Evolutionary conservation across 2,888 invertebrate genomes (phyloP).

Genomic region (Diplolepis rosae): DNA sequence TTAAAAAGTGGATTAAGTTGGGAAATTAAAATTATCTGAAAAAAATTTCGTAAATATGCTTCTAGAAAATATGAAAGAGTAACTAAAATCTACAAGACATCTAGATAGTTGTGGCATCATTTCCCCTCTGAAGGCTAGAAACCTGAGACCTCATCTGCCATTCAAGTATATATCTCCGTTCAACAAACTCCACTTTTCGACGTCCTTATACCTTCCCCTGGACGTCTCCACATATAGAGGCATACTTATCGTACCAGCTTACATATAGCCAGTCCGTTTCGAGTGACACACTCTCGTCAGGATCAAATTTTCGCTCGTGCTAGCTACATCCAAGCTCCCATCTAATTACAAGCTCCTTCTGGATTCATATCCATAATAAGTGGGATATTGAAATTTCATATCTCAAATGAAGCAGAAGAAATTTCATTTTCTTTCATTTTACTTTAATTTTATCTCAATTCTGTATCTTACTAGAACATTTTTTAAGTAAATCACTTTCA

Average conservation of each 20-base stretch:
- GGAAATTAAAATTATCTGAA: no score
- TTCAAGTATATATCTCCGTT: slow-evolving; percentile 47
- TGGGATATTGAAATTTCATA: neutral
- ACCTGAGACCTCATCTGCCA: slow-evolving; percentile 58
- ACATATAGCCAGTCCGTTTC: slow-evolving; percentile 19
- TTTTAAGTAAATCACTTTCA: no score
- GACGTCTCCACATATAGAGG: slow-evolving; percentile 2
- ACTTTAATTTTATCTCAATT: no score
- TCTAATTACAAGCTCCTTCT: neutral
- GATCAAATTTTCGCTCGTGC: slow-evolving; percentile 26
- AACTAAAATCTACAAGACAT: no score
- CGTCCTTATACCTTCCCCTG: slow-evolving; percentile 40
- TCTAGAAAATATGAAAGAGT: no score
- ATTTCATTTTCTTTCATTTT: no score
- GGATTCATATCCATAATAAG: neutral
- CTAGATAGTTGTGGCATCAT: neutral
- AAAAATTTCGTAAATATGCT: no score
- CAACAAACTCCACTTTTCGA: slow-evolving; percentile 49
- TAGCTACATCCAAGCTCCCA: neutral
- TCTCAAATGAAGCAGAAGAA: no score
- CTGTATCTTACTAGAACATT: no score
- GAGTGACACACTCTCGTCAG: slow-evolving; percentile 9
- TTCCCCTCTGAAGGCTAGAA: slow-evolving; percentile 40
- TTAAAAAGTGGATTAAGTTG: no score
- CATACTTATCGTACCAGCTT: slow-evolving; percentile 38